Percentiles rank a stretch among this genome's conserved stretches.
These are phyloP conservation scores for Drosophila bocki DNA, from an alignment of 1,140 invertebrate species.

Conservation along the genomic window DNA sequence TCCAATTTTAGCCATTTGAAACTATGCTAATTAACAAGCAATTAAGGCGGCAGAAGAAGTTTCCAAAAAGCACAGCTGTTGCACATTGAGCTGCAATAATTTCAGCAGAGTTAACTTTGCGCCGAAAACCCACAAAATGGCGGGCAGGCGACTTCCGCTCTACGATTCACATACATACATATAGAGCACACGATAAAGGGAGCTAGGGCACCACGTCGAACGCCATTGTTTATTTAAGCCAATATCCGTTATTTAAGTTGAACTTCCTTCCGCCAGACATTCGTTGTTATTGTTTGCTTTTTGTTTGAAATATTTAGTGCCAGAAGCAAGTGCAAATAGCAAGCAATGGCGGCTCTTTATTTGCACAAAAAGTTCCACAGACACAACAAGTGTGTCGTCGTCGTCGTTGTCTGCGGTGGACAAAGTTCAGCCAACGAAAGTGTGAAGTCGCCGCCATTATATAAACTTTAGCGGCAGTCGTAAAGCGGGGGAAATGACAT, in stretches of 20 bases:
- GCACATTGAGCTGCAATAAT: conserved; percentile 28
- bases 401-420: conserved; percentile 40
- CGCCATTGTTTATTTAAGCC: conserved; percentile 82
- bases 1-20: not conserved
- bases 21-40: conserved; percentile 78
- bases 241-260: conserved; percentile 83
- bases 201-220: conserved; percentile 24
- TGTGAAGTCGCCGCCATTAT: conserved; percentile 77
- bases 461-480: conserved; percentile 30
- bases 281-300: conserved; percentile 68
- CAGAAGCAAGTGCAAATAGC: conserved; percentile 55
- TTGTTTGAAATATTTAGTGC: conserved; percentile 81
- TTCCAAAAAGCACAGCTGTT: conserved; percentile 62
- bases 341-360: conserved; percentile 61
- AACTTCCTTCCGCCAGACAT: conserved; percentile 74
- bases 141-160: conserved; percentile 35
- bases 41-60: conserved; percentile 61
- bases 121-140: conserved; percentile 52
- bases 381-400: conserved; percentile 40
- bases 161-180: conserved; percentile 1
- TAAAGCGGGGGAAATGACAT: conserved; percentile 34
- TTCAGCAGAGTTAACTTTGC: conserved; percentile 42
- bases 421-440: conserved; percentile 70
- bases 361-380: conserved; percentile 72
- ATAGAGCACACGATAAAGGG: not conserved